Conservation (phyloP, 2,113 vertebrate genomes). For the Rhynchopsitta pachyrhyncha region DNA sequence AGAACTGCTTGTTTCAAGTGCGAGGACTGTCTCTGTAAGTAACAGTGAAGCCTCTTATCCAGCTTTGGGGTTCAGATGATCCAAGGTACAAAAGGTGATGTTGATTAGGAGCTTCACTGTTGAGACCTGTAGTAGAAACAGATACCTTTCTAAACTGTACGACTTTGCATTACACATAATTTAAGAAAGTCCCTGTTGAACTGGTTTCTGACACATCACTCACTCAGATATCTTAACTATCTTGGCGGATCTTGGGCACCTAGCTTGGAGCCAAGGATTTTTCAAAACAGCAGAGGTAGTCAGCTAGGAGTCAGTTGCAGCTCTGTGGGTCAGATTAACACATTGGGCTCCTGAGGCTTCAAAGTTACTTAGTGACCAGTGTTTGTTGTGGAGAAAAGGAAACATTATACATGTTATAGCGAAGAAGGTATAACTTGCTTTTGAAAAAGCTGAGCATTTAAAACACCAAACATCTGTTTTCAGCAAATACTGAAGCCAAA, state of each 20-base stretch:
- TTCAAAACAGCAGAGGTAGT: background rate
- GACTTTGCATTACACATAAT: background rate
- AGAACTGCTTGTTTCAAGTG: background rate
- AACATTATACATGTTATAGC: background rate
- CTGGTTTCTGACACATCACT: background rate
- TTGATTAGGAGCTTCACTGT: background rate
- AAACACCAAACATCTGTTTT: background rate
- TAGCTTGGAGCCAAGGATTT: background rate
- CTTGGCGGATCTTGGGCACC: background rate
- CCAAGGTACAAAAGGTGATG: background rate
- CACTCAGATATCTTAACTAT: background rate
- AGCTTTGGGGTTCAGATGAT: background rate
- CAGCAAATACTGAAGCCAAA: background rate
- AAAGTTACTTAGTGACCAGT: background rate
- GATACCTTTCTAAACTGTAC: background rate
- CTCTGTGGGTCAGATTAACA: background rate
- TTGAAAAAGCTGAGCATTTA: background rate
- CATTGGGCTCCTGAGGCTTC: background rate
- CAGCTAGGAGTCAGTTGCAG: background rate
- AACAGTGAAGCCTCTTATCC: background rate
- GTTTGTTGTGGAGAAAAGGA: conserved; percentile 19
- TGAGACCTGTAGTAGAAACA: background rate
- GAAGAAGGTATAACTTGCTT: background rate
- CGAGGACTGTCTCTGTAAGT: background rate
- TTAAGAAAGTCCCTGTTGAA: background rate